Evolutionary conservation across 2,888 invertebrate genomes (phyloP), one percentile per base, ranked within the genome.

Genomic region (Melipona beecheii): DNA sequence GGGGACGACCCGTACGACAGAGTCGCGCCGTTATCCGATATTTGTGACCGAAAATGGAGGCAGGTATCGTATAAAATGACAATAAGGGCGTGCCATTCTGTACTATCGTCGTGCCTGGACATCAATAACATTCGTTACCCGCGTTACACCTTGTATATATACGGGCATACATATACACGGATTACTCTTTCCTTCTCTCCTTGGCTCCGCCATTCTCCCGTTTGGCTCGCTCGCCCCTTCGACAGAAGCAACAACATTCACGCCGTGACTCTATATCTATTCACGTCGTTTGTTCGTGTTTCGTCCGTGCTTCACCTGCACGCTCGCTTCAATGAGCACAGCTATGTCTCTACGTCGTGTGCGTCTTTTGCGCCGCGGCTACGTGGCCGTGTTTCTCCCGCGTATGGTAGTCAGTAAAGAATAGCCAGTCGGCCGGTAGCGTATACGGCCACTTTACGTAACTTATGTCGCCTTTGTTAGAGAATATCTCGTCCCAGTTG

Each of bases 101-200:
- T 56, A 71, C 87, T 83, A 84, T 83, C 81, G 86, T 85, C 86
- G 36, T 43, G 36, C 36, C 85, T 66, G 90, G 89, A 90, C 93
- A 93, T 93, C 93, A 93, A 93, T 93, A 93, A 93, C 93, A 92
- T 93, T 93, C 92, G 93, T 93, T 93, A 93, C 90, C 90, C 88
- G 87, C 81, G 87, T 84, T 89, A 89, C 84, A 81, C 80, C 81
- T 82, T 81, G 75, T 80, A 83, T 84, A 83, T 84, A 78, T 78
- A 82, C 74, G 69, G 50, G 66, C 74, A 71, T 75, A 78, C 74
- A 62, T 74, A 72, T 72, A 75, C 75, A 84, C 62, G 78, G 75
- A 81, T 79, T 78, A 84, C 78, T 43, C 71, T 62, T 56, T 52
- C 21, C 65, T 54, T 65, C 36, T 52, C 36, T 36, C 27, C 36